phyloP scores from a whole-genome alignment of 2,797 vertebrate species.

The Pangasius sanitwongsei region DNA sequence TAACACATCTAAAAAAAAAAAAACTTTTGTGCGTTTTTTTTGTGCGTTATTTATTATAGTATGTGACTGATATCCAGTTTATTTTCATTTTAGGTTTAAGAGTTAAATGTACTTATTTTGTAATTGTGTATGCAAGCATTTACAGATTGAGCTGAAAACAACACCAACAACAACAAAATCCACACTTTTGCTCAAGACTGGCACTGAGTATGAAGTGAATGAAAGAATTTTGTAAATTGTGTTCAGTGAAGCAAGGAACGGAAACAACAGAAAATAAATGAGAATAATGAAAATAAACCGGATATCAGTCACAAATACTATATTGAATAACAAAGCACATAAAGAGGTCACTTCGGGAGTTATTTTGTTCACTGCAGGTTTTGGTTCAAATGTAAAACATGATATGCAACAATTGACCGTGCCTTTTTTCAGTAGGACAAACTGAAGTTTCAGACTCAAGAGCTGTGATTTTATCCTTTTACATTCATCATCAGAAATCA shows the following conservation, averaged over 20 bases:
- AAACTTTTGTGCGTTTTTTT: neutral
- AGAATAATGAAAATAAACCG: neutral
- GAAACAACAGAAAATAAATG: neutral
- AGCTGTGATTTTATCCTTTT: neutral
- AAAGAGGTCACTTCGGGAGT: too few species aligned
- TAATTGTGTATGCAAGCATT: neutral
- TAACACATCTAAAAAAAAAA: neutral
- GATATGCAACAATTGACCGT: neutral
- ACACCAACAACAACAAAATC: neutral
- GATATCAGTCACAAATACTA: too few species aligned
- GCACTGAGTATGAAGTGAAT: neutral
- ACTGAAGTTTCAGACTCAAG: neutral
- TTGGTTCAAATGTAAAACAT: neutral
- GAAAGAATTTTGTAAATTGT: neutral
- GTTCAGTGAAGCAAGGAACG: neutral
- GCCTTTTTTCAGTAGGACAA: neutral
- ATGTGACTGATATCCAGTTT: neutral
- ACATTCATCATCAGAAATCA: neutral
- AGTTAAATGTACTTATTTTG: neutral
- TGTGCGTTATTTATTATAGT: neutral
- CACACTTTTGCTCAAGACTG: neutral
- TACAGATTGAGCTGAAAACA: neutral
- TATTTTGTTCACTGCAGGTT: neutral
- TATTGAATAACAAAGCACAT: too few species aligned
- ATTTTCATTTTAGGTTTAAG: neutral